phyloP scores from a whole-genome alignment of 2,888 invertebrate species.

The Tanypteryx hageni region DNA sequence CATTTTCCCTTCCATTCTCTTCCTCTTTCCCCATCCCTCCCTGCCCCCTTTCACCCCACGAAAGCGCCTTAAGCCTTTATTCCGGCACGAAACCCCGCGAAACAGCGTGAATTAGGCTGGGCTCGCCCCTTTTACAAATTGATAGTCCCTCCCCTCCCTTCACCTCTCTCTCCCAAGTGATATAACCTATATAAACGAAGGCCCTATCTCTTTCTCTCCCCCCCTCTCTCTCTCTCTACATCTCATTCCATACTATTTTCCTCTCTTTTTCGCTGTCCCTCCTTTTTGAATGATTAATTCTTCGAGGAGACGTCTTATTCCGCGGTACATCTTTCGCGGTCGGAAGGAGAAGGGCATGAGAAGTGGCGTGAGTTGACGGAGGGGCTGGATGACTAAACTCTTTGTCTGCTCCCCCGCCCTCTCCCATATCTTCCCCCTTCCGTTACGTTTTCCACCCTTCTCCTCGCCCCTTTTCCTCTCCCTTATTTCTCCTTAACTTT shows the following conservation, averaged over 20 bases:
- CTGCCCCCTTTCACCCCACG: slow-evolving; percentile 66
- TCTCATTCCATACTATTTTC: slow-evolving; percentile 67
- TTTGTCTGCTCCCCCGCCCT: background rate
- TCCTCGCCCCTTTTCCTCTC: background rate
- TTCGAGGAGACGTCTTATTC: slow-evolving; percentile 59
- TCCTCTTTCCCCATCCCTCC: background rate
- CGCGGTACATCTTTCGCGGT: slow-evolving; percentile 36
- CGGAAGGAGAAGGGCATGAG: slow-evolving; percentile 66
- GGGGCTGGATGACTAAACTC: slow-evolving; percentile 5
- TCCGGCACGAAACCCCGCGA: slow-evolving; percentile 72
- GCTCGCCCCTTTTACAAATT: slow-evolving; percentile 67
- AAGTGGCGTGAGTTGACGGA: slow-evolving; percentile 46
- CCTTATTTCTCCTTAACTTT: background rate
- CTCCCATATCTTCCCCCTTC: background rate
- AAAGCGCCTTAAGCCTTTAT: slow-evolving; percentile 71
- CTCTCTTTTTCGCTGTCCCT: slow-evolving; percentile 66
- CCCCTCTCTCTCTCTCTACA: slow-evolving; percentile 68
- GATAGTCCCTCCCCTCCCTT: slow-evolving; percentile 51
- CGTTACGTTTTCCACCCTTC: background rate
- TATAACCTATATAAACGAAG: no score
- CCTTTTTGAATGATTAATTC: slow-evolving; percentile 63
- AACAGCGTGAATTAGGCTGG: slow-evolving; percentile 53
- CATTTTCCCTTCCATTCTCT: background rate
- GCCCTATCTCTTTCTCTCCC: no score
- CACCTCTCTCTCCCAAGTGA: slow-evolving; percentile 67